These are phyloP conservation scores for Vimba vimba DNA, from an alignment of 2,113 vertebrate species.

Conservation along the genomic window DNA sequence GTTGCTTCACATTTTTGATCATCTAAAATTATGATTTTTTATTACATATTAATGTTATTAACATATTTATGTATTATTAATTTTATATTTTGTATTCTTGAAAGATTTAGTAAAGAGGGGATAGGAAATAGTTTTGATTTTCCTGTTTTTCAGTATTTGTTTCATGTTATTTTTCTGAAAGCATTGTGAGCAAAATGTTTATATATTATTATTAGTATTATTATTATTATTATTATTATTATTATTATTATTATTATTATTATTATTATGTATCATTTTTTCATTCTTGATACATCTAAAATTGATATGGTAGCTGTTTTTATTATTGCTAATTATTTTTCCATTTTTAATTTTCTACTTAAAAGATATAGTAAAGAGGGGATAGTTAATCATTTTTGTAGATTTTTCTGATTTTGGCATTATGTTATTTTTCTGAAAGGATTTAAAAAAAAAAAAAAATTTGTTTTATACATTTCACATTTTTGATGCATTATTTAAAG, in stretches of 20 bases:
- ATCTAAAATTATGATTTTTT: not conserved
- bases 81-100: not conserved
- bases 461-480: too few relatives aligned
- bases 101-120: not conserved
- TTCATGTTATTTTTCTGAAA: not conserved
- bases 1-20: not conserved
- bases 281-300: not conserved
- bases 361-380: not conserved
- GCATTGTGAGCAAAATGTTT: not conserved
- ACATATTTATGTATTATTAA: not conserved
- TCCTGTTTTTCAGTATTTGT: not conserved
- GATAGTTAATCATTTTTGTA: not conserved
- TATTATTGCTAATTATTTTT: not conserved
- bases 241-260: too few relatives aligned
- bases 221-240: too few relatives aligned
- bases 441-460: too few relatives aligned
- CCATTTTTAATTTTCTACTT: not conserved
- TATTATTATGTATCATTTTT: not conserved
- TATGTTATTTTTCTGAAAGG: too few relatives aligned
- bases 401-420: not conserved
- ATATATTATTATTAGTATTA: too few relatives aligned
- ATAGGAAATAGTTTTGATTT: not conserved
- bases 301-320: not conserved
- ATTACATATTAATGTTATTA: not conserved
- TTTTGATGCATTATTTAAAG: not conserved